Evolutionary conservation across 2,888 invertebrate genomes (phyloP), one percentile per base, ranked within the genome.

Genomic region (Eilema sororculum): DNA sequence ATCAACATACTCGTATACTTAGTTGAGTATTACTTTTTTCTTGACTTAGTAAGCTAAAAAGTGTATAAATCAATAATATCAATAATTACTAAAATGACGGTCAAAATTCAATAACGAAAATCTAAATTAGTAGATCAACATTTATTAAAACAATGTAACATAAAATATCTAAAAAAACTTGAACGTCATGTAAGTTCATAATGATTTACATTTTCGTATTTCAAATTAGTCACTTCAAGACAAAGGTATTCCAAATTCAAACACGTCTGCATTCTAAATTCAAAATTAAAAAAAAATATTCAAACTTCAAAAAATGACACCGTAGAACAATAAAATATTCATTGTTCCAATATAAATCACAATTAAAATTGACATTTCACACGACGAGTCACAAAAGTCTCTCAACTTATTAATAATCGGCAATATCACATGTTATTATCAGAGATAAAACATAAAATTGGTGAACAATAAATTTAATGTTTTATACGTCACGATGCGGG

Each of bases 361-460:
- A 83, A 88, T 90, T 89, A 89, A 91, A 93, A 93, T 93, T 93
- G 92, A 91, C 92, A 91, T 88, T 93, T 94, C 92, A 94, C 93
- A 89, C 91, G 90, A 90, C 86, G 85, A 87, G 74, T 88, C 88
- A 86, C 88, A 91, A 89, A 87, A 83, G 75, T 78, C 79, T 84
- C 79, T 77, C 81, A 82, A 87, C 88, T 83, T 84, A 84, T 84
- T 93, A 94, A 94, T 93, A 82, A 93, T 91, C 88, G 86, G 88
- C 89, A 90, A 90, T 90, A 93, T 93, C 92, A 87, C 85, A 80
- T 83, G 86, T 90, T 87, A 91, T 91, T 91, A 94, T 94, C 92
- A 89, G 86, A 91, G 89, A 91, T 92, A 90, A 77, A 89, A 83
- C 87, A 89, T 88, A 90, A 90, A 91, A 89, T 90, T 91, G 89